Percentiles rank a stretch among this genome's conserved stretches.
phyloP scores from a whole-genome alignment of 1,140 invertebrate species.

The Formica selysi region DNA sequence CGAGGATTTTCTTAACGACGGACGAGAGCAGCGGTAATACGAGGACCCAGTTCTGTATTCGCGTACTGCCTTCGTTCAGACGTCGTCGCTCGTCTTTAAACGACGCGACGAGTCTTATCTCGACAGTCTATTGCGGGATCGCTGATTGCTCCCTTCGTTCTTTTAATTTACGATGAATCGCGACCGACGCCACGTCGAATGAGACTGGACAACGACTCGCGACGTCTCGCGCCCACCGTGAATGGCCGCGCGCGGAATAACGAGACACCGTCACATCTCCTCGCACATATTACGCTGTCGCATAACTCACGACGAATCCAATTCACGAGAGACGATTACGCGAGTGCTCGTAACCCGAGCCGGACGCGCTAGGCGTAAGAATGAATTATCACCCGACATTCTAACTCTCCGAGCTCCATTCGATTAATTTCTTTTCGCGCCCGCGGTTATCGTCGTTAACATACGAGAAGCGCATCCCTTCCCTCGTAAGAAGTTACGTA shows the following conservation, averaged over 20 bases:
- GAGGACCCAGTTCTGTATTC: background rate
- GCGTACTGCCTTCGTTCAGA: conserved; percentile 29
- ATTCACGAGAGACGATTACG: conserved; percentile 18
- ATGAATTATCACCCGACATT: conserved; percentile 65
- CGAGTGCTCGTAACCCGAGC: conserved; percentile 7
- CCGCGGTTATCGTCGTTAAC: background rate
- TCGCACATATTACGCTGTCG: conserved; percentile 39
- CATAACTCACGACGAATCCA: conserved; percentile 56
- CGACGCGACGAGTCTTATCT: conserved; percentile 73
- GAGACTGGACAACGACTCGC: conserved; percentile 52
- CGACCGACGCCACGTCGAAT: conserved; percentile 57
- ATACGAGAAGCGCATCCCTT: background rate
- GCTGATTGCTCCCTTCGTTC: conserved; percentile 78
- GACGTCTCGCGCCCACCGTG: conserved; percentile 45
- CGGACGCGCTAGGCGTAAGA: background rate
- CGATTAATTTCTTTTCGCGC: conserved; percentile 58
- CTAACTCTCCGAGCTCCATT: conserved; percentile 44
- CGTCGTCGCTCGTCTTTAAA: conserved; percentile 69
- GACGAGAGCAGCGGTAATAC: conserved; percentile 30
- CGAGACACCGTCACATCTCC: conserved; percentile 63
- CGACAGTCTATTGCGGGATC: conserved; percentile 76
- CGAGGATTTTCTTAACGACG: conserved; percentile 76
- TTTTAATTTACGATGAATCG: conserved; percentile 77
- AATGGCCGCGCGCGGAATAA: conserved; percentile 67
- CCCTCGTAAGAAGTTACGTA: background rate